These are phyloP conservation scores for Tenebrio molitor DNA, from an alignment of 1,140 invertebrate genomes.

Conservation along the genomic window DNA sequence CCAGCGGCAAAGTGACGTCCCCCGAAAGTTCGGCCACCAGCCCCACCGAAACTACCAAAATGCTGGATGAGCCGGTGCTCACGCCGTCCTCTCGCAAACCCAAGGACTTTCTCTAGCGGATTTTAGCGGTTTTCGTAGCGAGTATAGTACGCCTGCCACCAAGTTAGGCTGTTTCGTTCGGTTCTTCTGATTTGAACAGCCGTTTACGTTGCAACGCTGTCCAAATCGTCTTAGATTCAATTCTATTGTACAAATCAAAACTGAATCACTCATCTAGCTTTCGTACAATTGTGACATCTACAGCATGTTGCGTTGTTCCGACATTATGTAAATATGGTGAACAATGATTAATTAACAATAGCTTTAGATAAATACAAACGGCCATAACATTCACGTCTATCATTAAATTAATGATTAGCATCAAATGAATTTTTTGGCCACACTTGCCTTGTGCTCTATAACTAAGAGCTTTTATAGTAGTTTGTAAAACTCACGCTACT, in stretches of 20 bases:
- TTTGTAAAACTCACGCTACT: slow-evolving; percentile 31
- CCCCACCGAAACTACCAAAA: slow-evolving; percentile 62
- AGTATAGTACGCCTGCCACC: slow-evolving; percentile 32
- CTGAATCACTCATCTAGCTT: slow-evolving; percentile 13
- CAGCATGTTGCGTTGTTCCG: background rate
- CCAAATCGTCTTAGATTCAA: slow-evolving; percentile 22
- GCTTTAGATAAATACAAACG: slow-evolving; percentile 20
- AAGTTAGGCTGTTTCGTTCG: slow-evolving; percentile 1
- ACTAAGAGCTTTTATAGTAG: slow-evolving; percentile 21
- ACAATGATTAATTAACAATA: slow-evolving; percentile 6
- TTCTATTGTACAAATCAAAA: no score
- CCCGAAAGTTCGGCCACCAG: slow-evolving; percentile 62
- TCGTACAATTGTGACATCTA: background rate
- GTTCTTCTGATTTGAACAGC: slow-evolving; percentile 19
- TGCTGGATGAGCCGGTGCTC: slow-evolving; percentile 59
- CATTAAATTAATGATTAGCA: slow-evolving; percentile 29
- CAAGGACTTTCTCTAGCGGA: slow-evolving; percentile 62
- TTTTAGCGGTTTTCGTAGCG: slow-evolving; percentile 15
- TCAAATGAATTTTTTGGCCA: slow-evolving; percentile 30
- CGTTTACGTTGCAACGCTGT: background rate
- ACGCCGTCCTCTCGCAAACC: slow-evolving; percentile 63
- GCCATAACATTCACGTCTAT: slow-evolving; percentile 22
- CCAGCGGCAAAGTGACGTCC: slow-evolving; percentile 57
- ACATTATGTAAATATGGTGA: slow-evolving; percentile 11
- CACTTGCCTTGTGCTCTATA: slow-evolving; percentile 33